A percentile compares a stretch with the other conserved stretches of the same genome.
Conservation (phyloP, 2,797 vertebrate species). For the Propithecus deckenii region DNA sequence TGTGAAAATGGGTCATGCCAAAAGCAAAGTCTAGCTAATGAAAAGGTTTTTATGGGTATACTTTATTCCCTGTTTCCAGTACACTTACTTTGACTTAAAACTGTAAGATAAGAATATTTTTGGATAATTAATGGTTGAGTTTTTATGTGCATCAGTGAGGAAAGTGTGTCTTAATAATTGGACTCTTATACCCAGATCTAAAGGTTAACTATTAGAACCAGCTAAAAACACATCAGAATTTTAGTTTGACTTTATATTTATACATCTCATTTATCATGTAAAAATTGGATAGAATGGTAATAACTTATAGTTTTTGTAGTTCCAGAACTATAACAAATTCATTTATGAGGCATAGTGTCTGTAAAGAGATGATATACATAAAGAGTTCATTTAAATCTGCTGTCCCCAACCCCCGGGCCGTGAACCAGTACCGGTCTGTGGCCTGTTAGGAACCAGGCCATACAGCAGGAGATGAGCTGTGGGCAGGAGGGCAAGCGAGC, state of each 20-base stretch:
- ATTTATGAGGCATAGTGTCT: not conserved
- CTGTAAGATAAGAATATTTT: not conserved
- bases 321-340: not conserved
- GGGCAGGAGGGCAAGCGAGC: too few relatives aligned
- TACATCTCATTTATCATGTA: not conserved
- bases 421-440: too few relatives aligned
- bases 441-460: too few relatives aligned
- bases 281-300: not conserved
- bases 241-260: not conserved
- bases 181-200: not conserved
- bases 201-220: not conserved
- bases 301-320: not conserved
- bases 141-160: not conserved
- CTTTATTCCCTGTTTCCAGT: not conserved
- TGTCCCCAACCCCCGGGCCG: too few relatives aligned
- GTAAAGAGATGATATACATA: not conserved
- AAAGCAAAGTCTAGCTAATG: not conserved
- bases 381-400: not conserved
- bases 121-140: not conserved
- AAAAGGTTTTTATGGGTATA: not conserved
- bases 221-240: not conserved
- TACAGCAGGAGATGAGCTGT: too few relatives aligned
- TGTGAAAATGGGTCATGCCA: not conserved
- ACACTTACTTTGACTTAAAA: not conserved
- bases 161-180: not conserved